Percentiles rank a stretch among this genome's conserved stretches.
Evolutionary conservation across 2,888 invertebrate genomes (phyloP).

Genomic region (Diabrotica balteata): DNA sequence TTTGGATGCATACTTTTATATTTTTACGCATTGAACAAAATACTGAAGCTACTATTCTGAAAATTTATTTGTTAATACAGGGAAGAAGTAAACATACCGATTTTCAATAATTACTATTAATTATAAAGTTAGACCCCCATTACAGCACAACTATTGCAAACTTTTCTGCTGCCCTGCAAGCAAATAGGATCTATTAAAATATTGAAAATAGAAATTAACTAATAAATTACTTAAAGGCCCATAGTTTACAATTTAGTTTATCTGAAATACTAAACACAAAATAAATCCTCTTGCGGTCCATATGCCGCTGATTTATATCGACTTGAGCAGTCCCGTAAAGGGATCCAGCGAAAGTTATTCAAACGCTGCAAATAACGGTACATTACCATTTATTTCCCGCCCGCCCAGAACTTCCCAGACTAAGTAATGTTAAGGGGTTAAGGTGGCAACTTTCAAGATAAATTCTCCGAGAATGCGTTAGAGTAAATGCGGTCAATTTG

Average conservation of each 20-base stretch:
- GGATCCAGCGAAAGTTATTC: conserved; percentile 28
- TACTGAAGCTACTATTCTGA: too few relatives aligned
- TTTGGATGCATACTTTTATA: too few relatives aligned
- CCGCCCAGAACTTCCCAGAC: conserved; percentile 41
- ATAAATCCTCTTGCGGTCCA: conserved; percentile 3
- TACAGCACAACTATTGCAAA: too few relatives aligned
- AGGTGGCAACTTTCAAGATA: conserved; percentile 34
- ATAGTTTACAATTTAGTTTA: background rate
- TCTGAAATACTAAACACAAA: background rate
- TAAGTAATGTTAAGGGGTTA: conserved; percentile 39
- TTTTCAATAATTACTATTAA: too few relatives aligned
- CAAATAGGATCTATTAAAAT: too few relatives aligned
- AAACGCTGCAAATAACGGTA: conserved; percentile 37
- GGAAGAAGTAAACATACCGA: too few relatives aligned
- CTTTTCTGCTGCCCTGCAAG: too few relatives aligned
- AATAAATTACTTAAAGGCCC: too few relatives aligned
- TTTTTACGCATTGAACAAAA: too few relatives aligned
- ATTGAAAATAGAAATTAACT: too few relatives aligned
- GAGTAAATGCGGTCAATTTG: conserved; percentile 45
- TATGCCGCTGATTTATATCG: conserved; percentile 14
- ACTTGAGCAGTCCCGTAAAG: conserved; percentile 11
- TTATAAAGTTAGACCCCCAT: too few relatives aligned
- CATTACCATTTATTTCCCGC: conserved; percentile 39
- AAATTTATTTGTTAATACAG: too few relatives aligned
- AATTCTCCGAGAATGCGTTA: conserved; percentile 33